phyloP scores from a whole-genome alignment of 2,113 vertebrate species.

The Gymnocephalus cernua region DNA sequence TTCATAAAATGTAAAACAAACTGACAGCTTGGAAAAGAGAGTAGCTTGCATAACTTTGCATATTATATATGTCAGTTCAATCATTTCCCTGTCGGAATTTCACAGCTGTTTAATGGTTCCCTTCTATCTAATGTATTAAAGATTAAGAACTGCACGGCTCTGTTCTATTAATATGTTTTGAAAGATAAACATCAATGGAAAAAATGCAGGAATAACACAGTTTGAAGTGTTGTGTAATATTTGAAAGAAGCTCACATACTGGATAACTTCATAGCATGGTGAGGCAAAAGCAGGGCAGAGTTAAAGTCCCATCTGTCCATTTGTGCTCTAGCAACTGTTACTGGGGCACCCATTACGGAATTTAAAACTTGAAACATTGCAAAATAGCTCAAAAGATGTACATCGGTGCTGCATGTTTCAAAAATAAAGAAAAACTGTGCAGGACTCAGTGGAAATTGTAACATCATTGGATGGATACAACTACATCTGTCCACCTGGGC shows the following conservation, averaged over 20 bases:
- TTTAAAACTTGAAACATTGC: conserved; percentile 33
- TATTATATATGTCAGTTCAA: conserved; percentile 12
- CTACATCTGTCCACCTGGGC: conserved; percentile 32
- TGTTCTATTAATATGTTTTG: conserved; percentile 30
- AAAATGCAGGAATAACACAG: background rate
- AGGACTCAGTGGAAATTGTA: background rate
- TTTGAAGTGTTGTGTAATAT: background rate
- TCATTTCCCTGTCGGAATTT: background rate
- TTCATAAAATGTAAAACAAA: conserved; percentile 9
- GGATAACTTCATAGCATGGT: background rate
- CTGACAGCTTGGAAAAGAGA: conserved; percentile 4
- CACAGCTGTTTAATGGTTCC: conserved; percentile 10
- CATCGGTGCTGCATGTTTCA: background rate
- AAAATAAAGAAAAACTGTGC: conserved; percentile 11
- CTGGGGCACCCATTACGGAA: conserved; percentile 1
- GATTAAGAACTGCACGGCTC: conserved; percentile 21
- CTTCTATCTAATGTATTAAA: conserved; percentile 39
- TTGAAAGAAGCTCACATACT: conserved; percentile 15
- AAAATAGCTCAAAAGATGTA: conserved; percentile 16
- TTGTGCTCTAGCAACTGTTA: conserved; percentile 20
- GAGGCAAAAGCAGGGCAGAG: conserved; percentile 3
- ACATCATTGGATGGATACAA: conserved; percentile 30
- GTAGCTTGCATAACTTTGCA: conserved; percentile 12
- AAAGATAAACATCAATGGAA: conserved; percentile 2
- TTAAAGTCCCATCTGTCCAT: conserved; percentile 36